Evolutionary conservation across 2,113 vertebrate species (phyloP), one percentile per base, ranked within the genome.

Genomic region (Oreamnos americanus): DNA sequence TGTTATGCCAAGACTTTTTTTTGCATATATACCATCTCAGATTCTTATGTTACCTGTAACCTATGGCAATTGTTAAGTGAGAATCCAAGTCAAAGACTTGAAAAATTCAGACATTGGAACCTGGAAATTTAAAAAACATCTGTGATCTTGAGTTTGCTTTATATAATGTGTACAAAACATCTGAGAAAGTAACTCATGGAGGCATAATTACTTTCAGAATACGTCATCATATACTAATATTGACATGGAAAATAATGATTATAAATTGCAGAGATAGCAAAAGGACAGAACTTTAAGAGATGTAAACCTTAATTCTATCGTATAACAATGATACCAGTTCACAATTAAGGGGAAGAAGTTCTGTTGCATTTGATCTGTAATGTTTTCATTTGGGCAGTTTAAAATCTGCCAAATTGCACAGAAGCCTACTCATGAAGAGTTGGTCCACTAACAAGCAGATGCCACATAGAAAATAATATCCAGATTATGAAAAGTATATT

Each of bases 221-320:
- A 95, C 36, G 88, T 95, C 57, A 82, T 86, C 60, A 83, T 62
- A 57, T 83, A 90, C 78, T 86, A 96, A 96, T 98, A 97, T 93
- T 98, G 87, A 94, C 71, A 55, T 12, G 5, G 11, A 97, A 97
- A 97, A 90, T 6, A 93, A 90, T 85, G 45, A 95, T 95, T 93
- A 67, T 83, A 94, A 96, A 87, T 62, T 88, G 28, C 85, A 97
- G 49, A 94, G 53, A 95, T 1, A 84, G 36, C 9, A 85, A 64
- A 96, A 84, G 6, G 28, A 60, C 3, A 95, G 12, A 91, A 81
- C 7, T 79, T 83, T 83, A 87, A 93, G 76, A 95, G 60, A 39
- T n/a, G 14, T 17, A 94, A 87, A 71, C 86, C n/a, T 94, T 82
- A 97, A 71, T 94, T 84, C 23, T 82, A 62, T 67, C 89, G 30